Percentiles rank a stretch among this genome's conserved stretches.
Evolutionary conservation across 2,888 invertebrate genomes (phyloP).

Genomic region (Dryobota labecula): DNA sequence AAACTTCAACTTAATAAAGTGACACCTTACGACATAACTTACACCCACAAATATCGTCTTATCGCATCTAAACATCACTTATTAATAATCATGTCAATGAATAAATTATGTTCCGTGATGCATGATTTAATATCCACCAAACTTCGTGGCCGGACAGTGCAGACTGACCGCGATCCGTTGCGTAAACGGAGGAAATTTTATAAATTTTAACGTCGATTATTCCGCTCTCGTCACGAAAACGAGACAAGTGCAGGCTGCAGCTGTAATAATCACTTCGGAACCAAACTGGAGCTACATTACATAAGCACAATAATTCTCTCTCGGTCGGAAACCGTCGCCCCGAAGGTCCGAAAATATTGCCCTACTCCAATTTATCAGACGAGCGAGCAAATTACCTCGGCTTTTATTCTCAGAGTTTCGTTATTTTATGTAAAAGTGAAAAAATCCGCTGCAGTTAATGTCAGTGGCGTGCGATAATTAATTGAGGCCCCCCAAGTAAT

Average conservation of each 20-base stretch:
- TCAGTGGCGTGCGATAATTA: conserved; percentile 77
- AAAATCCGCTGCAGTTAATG: conserved; percentile 76
- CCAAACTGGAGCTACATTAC: conserved; percentile 76
- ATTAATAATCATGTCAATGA: conserved; percentile 77
- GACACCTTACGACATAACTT: conserved; percentile 82
- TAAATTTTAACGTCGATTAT: conserved; percentile 79
- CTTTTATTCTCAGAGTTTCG: conserved; percentile 64
- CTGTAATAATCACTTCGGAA: conserved; percentile 78
- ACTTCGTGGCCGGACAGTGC: conserved; percentile 52
- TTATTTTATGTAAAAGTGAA: conserved; percentile 78
- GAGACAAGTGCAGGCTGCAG: conserved; percentile 77
- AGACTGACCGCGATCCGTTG: conserved; percentile 68
- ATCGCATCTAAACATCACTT: conserved; percentile 77
- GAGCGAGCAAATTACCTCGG: conserved; percentile 70
- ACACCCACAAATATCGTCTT: conserved; percentile 83
- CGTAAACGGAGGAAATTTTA: conserved; percentile 79
- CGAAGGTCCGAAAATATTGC: conserved; percentile 72
- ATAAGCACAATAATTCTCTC: conserved; percentile 76
- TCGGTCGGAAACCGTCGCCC: conserved; percentile 72
- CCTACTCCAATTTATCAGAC: conserved; percentile 79
- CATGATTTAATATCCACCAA: conserved; percentile 67
- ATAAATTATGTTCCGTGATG: conserved; percentile 72
- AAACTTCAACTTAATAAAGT: conserved; percentile 76
- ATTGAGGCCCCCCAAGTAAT: conserved; percentile 81
- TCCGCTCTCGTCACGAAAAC: conserved; percentile 75